These are phyloP conservation scores for Marmota flaviventris DNA, from an alignment of 2,113 vertebrate species.

Conservation along the genomic window DNA sequence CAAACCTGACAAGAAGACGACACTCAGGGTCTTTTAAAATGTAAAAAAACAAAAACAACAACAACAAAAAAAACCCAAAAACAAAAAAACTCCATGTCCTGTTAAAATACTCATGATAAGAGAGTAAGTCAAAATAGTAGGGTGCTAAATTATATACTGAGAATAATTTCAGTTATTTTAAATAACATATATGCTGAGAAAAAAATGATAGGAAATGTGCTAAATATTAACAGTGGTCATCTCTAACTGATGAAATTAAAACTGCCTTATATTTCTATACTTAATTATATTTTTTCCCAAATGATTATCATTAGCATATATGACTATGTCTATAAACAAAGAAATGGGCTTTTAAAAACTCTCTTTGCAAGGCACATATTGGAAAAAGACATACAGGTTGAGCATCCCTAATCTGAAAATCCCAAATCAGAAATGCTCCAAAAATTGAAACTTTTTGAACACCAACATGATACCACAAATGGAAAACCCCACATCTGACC, in stretches of 20 bases:
- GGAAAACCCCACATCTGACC: not conserved
- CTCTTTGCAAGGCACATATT: conserved; percentile 28
- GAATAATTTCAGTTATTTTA: conserved; percentile 52
- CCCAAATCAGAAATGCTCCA: not conserved
- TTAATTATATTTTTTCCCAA: conserved; percentile 47
- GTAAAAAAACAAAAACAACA: not conserved
- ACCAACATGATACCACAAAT: not conserved
- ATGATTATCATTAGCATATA: conserved; percentile 16
- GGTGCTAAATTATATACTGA: not conserved
- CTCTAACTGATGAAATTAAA: conserved; percentile 34
- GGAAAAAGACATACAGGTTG: not conserved
- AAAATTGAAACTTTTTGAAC: conserved; percentile 1
- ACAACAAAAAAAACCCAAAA: too few species aligned
- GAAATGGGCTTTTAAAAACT: conserved; percentile 6
- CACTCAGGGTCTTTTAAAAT: conserved; percentile 24
- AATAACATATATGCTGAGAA: conserved; percentile 45
- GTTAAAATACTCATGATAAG: conserved; percentile 51
- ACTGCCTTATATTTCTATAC: conserved; percentile 26
- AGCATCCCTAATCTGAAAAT: conserved; percentile 14
- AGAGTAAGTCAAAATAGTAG: conserved; percentile 56
- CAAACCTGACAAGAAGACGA: not conserved
- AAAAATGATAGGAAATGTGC: conserved; percentile 44
- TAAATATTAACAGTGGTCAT: conserved; percentile 58
- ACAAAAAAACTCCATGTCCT: not conserved
- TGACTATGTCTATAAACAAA: conserved; percentile 44